Percentiles rank a stretch among this genome's conserved stretches.
Conservation (phyloP, 2,113 vertebrate genomes). For the Pavo muticus region DNA sequence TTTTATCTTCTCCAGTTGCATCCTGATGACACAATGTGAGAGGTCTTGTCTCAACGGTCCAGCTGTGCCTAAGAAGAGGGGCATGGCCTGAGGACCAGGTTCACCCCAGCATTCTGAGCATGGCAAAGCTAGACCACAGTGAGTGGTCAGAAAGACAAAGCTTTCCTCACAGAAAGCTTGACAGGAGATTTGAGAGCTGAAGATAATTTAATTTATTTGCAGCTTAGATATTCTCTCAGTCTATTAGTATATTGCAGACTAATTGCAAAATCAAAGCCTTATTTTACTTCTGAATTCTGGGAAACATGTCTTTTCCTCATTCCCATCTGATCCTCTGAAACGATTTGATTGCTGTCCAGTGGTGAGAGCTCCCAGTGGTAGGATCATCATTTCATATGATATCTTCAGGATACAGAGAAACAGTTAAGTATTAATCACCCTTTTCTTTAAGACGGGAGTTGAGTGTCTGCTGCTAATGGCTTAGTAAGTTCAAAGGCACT, state of each 20-base stretch:
- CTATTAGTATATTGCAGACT: not conserved
- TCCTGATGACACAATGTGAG: not conserved
- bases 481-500: constrained; percentile 46
- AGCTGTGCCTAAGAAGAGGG: not conserved
- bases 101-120: not conserved
- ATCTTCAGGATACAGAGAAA: constrained; percentile 11
- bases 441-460: constrained; percentile 1
- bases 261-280: constrained; percentile 19
- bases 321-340: constrained; percentile 5
- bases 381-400: constrained; percentile 16
- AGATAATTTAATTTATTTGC: not conserved
- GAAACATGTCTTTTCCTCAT: not conserved
- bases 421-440: constrained; percentile 61
- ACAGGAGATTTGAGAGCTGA: not conserved
- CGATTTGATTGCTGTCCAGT: not conserved
- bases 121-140: not conserved
- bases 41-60: not conserved
- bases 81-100: not conserved
- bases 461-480: constrained; percentile 60
- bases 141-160: not conserved
- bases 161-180: not conserved
- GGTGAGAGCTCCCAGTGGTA: constrained; percentile 37
- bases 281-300: not conserved
- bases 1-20: not conserved
- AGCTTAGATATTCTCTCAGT: not conserved